Evolutionary conservation across 2,888 invertebrate species (phyloP).

Genomic region (Phoronis australis): DNA sequence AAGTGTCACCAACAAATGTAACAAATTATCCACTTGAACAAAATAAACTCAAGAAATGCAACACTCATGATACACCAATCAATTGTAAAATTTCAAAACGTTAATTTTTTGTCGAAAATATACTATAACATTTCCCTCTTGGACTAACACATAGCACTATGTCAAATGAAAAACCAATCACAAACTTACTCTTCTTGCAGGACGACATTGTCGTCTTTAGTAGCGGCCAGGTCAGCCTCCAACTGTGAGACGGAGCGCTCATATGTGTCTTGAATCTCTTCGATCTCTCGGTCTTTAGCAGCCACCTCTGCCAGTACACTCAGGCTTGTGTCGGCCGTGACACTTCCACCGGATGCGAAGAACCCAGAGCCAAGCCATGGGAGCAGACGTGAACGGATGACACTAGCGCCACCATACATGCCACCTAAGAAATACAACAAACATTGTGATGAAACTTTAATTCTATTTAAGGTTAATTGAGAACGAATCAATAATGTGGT

Average conservation of each 20-base stretch:
- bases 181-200: constrained; percentile 44
- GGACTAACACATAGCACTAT: too few species aligned
- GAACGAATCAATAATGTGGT: too few species aligned
- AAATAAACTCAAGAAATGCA: too few species aligned
- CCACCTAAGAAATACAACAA: constrained; percentile 42
- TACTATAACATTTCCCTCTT: too few species aligned
- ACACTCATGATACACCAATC: too few species aligned
- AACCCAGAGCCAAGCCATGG: constrained; percentile 47
- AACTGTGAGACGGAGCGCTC: constrained; percentile 37
- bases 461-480: too few species aligned
- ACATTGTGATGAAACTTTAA: too few species aligned
- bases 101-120: too few species aligned
- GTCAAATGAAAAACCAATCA: too few species aligned
- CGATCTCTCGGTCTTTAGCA: constrained; percentile 41
- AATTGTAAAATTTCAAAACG: too few species aligned
- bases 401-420: constrained; percentile 43
- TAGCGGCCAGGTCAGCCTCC: constrained; percentile 35
- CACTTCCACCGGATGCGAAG: constrained; percentile 32
- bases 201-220: constrained; percentile 36
- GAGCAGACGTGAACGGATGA: constrained; percentile 45
- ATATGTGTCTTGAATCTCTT: constrained; percentile 41
- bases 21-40: too few species aligned
- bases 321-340: constrained; percentile 36
- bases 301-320: constrained; percentile 38
- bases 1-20: too few species aligned